Conservation (phyloP, 2,888 invertebrate genomes). For the Laspeyria flexula region DNA sequence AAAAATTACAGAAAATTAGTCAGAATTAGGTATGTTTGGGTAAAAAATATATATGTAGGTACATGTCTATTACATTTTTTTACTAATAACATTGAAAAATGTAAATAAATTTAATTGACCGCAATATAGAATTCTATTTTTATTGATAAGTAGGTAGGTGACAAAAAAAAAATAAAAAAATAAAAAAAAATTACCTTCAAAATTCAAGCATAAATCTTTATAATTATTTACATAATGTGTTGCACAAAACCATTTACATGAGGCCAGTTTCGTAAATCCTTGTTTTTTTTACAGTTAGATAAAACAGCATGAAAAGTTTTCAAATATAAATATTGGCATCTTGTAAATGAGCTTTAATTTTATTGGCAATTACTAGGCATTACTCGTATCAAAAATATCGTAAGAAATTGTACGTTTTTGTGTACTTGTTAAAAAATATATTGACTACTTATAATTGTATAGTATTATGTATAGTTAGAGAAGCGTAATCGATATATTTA, state of each 20-base stretch:
- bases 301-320: background rate
- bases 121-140: too few species aligned
- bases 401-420: background rate
- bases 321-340: conserved; percentile 13
- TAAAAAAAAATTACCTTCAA: conserved; percentile 12
- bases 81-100: too few species aligned
- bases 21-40: too few species aligned
- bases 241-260: conserved; percentile 8
- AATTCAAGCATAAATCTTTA: conserved; percentile 19
- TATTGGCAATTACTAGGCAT: background rate
- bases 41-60: too few species aligned
- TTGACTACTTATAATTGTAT: background rate
- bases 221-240: conserved; percentile 10
- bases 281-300: background rate
- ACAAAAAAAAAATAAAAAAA: too few species aligned
- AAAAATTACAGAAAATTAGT: too few species aligned
- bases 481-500: conserved; percentile 25
- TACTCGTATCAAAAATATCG: background rate
- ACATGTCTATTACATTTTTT: too few species aligned
- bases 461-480: background rate
- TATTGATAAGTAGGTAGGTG: too few species aligned
- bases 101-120: too few species aligned
- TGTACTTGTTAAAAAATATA: background rate
- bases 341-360: conserved; percentile 6
- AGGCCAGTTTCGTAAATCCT: background rate